phyloP scores from a whole-genome alignment of 23 tunicate species.

The Clavelina lepadiformis region DNA sequence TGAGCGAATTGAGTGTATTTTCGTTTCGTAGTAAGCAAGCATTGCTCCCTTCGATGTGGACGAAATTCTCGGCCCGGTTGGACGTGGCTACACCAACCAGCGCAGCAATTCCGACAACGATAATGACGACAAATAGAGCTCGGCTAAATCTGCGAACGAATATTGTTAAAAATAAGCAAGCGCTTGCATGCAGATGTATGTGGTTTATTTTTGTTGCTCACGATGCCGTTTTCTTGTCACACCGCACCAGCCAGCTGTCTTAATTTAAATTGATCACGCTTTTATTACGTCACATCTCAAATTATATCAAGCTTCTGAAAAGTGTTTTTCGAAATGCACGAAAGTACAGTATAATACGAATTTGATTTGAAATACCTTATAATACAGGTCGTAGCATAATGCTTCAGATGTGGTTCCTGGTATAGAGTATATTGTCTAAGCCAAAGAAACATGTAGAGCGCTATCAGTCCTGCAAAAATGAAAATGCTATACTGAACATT shows the following conservation, averaged over 20 bases:
- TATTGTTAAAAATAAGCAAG: neutral
- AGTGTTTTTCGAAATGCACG: no score
- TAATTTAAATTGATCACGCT: no score
- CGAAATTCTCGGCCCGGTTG: neutral
- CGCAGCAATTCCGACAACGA: neutral
- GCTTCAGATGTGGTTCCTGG: constrained; percentile 14
- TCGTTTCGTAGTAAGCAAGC: constrained; percentile 15
- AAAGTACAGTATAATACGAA: no score
- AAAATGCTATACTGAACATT: neutral
- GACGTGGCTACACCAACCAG: constrained; percentile 8
- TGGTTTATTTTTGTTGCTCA: no score
- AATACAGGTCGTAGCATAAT: constrained; percentile 8
- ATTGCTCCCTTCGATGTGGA: constrained; percentile 20
- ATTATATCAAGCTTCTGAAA: no score
- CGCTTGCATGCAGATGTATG: neutral
- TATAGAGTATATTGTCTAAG: constrained; percentile 44
- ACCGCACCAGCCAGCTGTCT: no score
- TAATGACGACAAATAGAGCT: constrained; percentile 16
- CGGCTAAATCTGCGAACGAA: constrained; percentile 23
- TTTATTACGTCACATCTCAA: no score
- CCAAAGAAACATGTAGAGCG: constrained; percentile 51
- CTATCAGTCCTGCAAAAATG: constrained; percentile 12
- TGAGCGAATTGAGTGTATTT: constrained; percentile 10
- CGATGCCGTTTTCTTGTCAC: no score
- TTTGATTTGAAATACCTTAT: neutral